These are phyloP conservation scores for Ceyx melanurus DNA, from an alignment of 2,113 vertebrate species.

Conservation along the genomic window DNA sequence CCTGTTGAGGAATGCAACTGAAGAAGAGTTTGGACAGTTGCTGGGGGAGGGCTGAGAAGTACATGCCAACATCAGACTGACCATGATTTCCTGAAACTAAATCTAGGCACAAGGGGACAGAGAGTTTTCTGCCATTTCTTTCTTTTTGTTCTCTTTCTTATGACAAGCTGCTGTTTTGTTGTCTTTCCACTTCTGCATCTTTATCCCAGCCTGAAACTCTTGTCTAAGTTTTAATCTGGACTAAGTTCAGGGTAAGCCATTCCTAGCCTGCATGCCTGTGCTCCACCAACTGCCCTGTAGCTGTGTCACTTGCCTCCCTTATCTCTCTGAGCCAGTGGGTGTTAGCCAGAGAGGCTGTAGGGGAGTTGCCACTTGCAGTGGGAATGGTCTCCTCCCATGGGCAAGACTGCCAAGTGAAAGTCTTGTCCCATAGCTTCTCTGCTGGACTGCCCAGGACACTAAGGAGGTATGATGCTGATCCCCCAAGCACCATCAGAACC, in stretches of 20 bases:
- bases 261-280: not conserved
- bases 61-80: not conserved
- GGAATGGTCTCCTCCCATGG: not conserved
- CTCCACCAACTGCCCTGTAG: not conserved
- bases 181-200: not conserved
- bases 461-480: not conserved
- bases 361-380: not conserved
- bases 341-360: not conserved
- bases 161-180: not conserved
- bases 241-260: not conserved
- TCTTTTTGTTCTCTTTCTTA: not conserved
- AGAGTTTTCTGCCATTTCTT: not conserved
- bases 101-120: not conserved
- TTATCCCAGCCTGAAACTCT: not conserved
- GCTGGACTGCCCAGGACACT: not conserved
- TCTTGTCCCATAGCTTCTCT: not conserved
- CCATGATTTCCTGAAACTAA: not conserved
- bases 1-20: not conserved
- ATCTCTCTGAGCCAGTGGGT: not conserved
- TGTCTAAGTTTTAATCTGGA: not conserved
- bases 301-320: not conserved
- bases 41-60: not conserved
- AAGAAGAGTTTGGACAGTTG: not conserved
- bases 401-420: not conserved
- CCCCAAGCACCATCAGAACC: not conserved